Evolutionary conservation across 1,140 invertebrate genomes (phyloP).

Genomic region (Euschistus heros): DNA sequence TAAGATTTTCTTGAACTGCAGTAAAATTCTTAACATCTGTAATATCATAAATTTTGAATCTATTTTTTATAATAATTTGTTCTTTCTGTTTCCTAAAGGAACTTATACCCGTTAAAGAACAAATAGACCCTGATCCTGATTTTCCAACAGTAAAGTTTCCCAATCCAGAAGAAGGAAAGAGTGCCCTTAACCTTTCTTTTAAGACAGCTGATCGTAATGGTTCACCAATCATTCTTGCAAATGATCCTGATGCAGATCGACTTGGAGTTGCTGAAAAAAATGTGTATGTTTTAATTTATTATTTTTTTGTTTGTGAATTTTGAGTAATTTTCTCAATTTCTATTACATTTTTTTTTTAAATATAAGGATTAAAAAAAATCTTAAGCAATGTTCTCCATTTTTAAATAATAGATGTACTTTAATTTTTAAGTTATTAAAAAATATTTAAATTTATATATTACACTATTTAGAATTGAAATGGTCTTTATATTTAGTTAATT

Average conservation of each 20-base stretch:
- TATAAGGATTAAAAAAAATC: too few species aligned
- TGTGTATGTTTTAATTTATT: constrained; percentile 34
- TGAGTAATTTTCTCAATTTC: too few species aligned
- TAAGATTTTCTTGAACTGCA: too few species aligned
- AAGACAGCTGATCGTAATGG: constrained; percentile 62
- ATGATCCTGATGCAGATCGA: constrained; percentile 98
- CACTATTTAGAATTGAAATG: too few species aligned
- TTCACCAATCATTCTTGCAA: constrained; percentile 77
- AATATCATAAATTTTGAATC: neutral
- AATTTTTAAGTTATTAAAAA: too few species aligned
- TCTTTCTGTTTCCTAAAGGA: constrained; percentile 36
- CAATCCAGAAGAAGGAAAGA: constrained; percentile 94
- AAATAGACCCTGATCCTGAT: constrained; percentile 86
- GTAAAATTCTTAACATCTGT: neutral
- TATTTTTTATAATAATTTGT: neutral
- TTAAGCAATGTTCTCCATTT: too few species aligned
- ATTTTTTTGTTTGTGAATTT: too few species aligned
- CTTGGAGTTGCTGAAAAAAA: constrained; percentile 79
- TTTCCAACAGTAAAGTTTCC: constrained; percentile 96
- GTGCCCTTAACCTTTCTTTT: constrained; percentile 76
- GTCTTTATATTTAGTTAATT: too few species aligned
- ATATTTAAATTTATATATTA: too few species aligned
- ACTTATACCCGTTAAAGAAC: constrained; percentile 68
- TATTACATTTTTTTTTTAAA: too few species aligned
- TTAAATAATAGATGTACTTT: too few species aligned